Evolutionary conservation across 2,888 invertebrate species (phyloP).

Genomic region (Cephus pulcher): DNA sequence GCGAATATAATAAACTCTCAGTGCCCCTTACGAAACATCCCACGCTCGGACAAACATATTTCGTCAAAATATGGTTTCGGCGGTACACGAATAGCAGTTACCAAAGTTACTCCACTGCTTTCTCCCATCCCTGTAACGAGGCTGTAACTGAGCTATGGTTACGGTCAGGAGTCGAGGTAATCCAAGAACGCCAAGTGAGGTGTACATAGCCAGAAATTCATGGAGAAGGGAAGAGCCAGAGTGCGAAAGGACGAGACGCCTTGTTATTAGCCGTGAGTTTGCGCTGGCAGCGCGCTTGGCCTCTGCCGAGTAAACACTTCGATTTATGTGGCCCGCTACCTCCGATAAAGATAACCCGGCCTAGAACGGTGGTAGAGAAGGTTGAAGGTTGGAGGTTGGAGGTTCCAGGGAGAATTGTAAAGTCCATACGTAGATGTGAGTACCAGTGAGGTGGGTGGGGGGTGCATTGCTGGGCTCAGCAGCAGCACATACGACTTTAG

Average conservation of each 20-base stretch:
- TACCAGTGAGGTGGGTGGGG: background rate
- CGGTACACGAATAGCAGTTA: background rate
- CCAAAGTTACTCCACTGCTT: background rate
- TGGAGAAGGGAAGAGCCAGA: background rate
- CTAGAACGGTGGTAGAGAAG: conserved; percentile 20
- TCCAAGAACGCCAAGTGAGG: background rate
- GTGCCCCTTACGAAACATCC: background rate
- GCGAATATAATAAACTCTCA: background rate
- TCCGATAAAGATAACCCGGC: conserved; percentile 56
- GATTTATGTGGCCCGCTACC: conserved; percentile 57
- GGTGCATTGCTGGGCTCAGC: conserved; percentile 44
- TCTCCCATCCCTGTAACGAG: background rate
- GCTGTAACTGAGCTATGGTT: background rate
- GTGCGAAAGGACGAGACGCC: conserved; percentile 11
- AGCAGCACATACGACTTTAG: conserved; percentile 23
- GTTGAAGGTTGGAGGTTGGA: conserved; percentile 10
- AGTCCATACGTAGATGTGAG: background rate
- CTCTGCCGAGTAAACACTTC: conserved; percentile 56
- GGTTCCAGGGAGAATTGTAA: conserved; percentile 5
- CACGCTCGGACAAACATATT: background rate
- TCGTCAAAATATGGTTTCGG: background rate
- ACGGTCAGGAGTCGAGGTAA: background rate
- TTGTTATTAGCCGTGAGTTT: conserved; percentile 57
- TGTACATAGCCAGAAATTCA: background rate
- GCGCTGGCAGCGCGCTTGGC: conserved; percentile 27